Evolutionary conservation across 2,888 invertebrate genomes (phyloP).

Genomic region (Drosophila kuntzei): DNA sequence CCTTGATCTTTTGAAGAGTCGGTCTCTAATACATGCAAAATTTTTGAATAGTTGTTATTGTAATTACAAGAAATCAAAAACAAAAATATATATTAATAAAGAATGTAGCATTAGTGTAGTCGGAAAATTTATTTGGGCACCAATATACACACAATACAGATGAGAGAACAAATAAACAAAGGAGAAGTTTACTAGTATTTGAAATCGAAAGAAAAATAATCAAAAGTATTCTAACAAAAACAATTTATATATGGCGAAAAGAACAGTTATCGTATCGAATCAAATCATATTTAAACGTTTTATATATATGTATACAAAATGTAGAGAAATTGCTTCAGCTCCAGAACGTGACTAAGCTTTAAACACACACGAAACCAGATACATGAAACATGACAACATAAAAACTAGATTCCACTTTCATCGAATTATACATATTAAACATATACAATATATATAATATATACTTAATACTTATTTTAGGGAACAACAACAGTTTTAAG

Average conservation of each 20-base stretch:
- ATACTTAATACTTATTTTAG: constrained; percentile 25
- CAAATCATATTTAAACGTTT: constrained; percentile 62
- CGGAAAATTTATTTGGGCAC: constrained; percentile 76
- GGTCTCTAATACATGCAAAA: constrained; percentile 33
- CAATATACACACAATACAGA: constrained; percentile 70
- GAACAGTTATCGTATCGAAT: constrained; percentile 48
- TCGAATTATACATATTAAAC: constrained; percentile 24
- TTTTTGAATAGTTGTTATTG: constrained; percentile 64
- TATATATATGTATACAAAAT: constrained; percentile 71
- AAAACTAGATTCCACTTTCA: constrained; percentile 14
- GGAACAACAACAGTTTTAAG: constrained; percentile 71
- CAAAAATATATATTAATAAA: background rate
- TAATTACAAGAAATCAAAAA: constrained; percentile 38
- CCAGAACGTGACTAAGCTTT: constrained; percentile 54
- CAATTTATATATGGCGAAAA: constrained; percentile 48
- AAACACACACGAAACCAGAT: constrained; percentile 35
- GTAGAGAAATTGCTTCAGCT: constrained; percentile 64
- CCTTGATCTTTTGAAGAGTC: constrained; percentile 50
- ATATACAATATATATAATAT: constrained; percentile 17
- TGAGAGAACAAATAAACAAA: constrained; percentile 9
- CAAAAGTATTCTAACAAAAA: constrained; percentile 54
- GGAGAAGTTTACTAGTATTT: background rate
- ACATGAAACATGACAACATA: constrained; percentile 21
- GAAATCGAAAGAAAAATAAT: constrained; percentile 22
- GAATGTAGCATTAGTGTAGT: constrained; percentile 64